Conservation (phyloP, 2,888 invertebrate genomes). For the Dryobotodes eremita region DNA sequence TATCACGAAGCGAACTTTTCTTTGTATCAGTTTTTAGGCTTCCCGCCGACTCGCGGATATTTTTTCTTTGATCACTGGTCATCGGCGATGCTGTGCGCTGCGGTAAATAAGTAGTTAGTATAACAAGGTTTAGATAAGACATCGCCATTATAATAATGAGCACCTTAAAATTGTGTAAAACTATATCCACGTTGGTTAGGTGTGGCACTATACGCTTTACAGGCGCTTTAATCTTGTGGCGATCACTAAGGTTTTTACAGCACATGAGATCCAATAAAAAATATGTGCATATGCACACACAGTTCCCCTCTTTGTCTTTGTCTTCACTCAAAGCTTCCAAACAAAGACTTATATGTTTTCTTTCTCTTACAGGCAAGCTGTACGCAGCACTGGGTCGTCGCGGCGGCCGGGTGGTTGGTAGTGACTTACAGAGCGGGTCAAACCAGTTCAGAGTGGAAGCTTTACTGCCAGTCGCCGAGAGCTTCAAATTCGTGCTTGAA, state of each 20-base stretch:
- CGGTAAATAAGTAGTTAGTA: slow-evolving; percentile 11
- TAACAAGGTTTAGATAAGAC: background rate
- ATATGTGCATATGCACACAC: background rate
- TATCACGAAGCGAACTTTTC: slow-evolving; percentile 85
- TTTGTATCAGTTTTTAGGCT: slow-evolving; percentile 74
- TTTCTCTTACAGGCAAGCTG: slow-evolving; percentile 92
- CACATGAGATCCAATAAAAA: background rate
- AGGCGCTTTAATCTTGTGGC: background rate
- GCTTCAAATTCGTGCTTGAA: slow-evolving; percentile 98
- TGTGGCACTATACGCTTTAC: too few species aligned
- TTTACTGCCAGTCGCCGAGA: slow-evolving; percentile 98
- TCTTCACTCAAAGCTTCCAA: background rate
- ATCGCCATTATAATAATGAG: background rate
- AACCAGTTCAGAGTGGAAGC: slow-evolving; percentile 97
- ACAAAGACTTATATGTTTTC: background rate
- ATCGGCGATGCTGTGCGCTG: slow-evolving; percentile 15
- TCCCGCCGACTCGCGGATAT: slow-evolving; percentile 73
- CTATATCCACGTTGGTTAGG: too few species aligned
- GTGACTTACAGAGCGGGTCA: slow-evolving; percentile 97
- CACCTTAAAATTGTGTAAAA: background rate
- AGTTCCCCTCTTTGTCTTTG: background rate
- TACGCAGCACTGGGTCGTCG: slow-evolving; percentile 97
- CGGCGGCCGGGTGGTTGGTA: slow-evolving; percentile 96
- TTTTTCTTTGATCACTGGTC: slow-evolving; percentile 57
- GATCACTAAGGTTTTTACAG: background rate